Percentiles rank a stretch among this genome's conserved stretches.
Evolutionary conservation across 2,113 vertebrate species (phyloP).

Genomic region (Cygnus atratus): DNA sequence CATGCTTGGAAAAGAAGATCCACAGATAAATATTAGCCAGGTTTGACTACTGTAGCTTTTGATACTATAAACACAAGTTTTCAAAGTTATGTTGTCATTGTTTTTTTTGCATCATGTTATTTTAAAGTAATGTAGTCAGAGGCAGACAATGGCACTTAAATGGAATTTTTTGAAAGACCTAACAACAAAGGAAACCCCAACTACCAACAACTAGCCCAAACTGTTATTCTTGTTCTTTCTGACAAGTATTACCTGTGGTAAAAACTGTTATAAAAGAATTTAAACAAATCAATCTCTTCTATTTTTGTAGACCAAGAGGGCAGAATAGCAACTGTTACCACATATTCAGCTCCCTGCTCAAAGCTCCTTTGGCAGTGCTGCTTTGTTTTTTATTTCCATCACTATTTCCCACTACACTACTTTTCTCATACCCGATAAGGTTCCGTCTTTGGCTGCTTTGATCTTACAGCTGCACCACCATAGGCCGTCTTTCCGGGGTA

Average conservation of each 20-base stretch:
- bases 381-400: background rate
- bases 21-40: background rate
- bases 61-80: background rate
- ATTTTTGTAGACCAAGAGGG: background rate
- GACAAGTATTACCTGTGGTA: background rate
- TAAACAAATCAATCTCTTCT: background rate
- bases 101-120: background rate
- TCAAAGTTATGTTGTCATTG: background rate
- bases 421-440: constrained; percentile 86
- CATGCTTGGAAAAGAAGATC: background rate
- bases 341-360: background rate
- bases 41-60: background rate
- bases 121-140: background rate
- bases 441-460: constrained; percentile 76
- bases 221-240: background rate
- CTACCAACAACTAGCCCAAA: background rate
- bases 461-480: constrained; percentile 89
- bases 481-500: constrained; percentile 97
- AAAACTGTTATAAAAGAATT: background rate
- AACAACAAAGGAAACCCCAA: background rate
- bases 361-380: background rate
- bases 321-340: background rate
- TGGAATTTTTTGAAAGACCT: accelerated
- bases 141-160: background rate
- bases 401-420: background rate